Base-by-base conservation (phyloP, 2,113 vertebrate genomes). In the Casuarius casuarius region DNA sequence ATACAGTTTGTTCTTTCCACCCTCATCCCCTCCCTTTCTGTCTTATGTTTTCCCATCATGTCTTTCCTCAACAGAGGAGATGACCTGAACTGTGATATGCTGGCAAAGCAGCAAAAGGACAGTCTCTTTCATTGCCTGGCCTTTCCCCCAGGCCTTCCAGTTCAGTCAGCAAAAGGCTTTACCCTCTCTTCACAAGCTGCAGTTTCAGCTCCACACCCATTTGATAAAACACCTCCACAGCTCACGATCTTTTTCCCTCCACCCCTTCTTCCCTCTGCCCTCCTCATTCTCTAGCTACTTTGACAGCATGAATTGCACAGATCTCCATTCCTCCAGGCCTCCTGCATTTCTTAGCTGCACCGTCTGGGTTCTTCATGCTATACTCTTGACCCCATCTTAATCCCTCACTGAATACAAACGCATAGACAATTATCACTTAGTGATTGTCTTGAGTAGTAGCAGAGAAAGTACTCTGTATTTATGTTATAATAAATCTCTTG, bases 391-490 rank as follows among this genome's bases (percentile, higher is more conserved):
- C 8, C 10, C 52, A 12, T 25, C 42, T 84, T n/a, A 77, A 26
- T 59, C 23, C 59, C 68, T 72, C 1, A 1, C 29, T 38, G 54
- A 76, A 52, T 6, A 77, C 40, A 89, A 61, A 40, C 33, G 38
- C 2, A 8, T 21, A 54, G 10, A 72, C 10, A 56, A 2, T 59
- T 4, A 73, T 12, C 56, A 58, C 67, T 83, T 2, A 6, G 14
- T 68, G 58, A 51, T 62, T 22, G 21, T 10, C 40, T 2, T 0
- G 0, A 77, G 52, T 9, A 54, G 81, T 29, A 79, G 35, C 52
- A 80, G 40, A 1, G 1, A 28, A 63, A 67, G 31, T 59, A 59
- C 31, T 49, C 17, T 0, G 0, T 52, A 49, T 33, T 89, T 61
- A 35, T 26, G 3, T 33, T 73, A 72, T 31, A 31, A 4, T 29